Evolutionary conservation across 2,113 vertebrate species (phyloP), one percentile per base, ranked within the genome.

Genomic region (Poicephalus gulielmi): DNA sequence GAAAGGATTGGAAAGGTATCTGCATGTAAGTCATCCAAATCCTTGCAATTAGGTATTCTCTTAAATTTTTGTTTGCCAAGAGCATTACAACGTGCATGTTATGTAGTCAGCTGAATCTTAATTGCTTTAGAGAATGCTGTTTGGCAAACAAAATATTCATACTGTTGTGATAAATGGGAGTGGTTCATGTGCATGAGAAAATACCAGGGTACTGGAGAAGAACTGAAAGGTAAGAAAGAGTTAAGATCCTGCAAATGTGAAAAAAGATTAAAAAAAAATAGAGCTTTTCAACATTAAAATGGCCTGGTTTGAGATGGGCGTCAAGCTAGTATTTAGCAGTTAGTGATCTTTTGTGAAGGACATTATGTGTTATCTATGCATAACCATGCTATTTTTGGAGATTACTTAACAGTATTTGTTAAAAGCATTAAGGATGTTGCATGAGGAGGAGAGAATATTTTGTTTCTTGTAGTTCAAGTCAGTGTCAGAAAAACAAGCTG

Each of bases 261-360:
- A 1, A 4, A 5, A 30, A 39, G 14, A 24, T 24, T 0, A 1
- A 1, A 3, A 4, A 30, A 39, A 62, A 63, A 5, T 1, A 15
- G 8, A 37, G 11, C 37, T 44, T 77, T 74, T 79, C 30, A 27
- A 0, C 62, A 27, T 76, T 70, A 39, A 66, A 84, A n/a, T 55
- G 46, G 20, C 5, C 43, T 78, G 52, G 15, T 71, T 86, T 83
- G 30, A 37, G 30, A 14, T 50, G 27, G 31, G 7, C 43, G 57
- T 43, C 66, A 47, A 75, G 44, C 37, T 70, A 62, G 28, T 41
- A n/a, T 52, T n/a, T 79, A 46, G 24, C 41, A 90, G 50, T 59
- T 20, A 57, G 41, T 57, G 39, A 20, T 83, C 87, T 60, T 24
- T 47, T 74, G 12, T 66, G 70, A 64, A 52, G 57, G 74, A 31